Evolutionary conservation across 2,888 invertebrate genomes (phyloP), one percentile per base, ranked within the genome.

Genomic region (Meandrusa payeni): DNA sequence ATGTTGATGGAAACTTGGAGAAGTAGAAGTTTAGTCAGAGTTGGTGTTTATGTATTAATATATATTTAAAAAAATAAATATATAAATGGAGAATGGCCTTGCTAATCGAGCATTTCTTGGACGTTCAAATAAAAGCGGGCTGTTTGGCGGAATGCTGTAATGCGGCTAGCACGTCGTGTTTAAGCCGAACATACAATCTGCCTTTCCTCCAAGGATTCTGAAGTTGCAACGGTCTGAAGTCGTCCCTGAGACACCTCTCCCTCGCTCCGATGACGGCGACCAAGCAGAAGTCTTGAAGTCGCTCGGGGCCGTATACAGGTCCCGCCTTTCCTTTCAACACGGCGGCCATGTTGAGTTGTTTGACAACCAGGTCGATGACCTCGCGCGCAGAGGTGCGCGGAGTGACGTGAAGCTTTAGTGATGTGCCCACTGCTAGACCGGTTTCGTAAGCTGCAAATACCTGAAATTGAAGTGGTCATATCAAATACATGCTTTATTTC

Each of bases 161-260:
- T 7, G 96, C 96, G 15, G 96, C 96, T 29, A 96, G 82, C 2
- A 96, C 93, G 63, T 96, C 96, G 62, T 96, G 95, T 72, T 96
- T 97, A 70, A 95, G 94, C 36, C 98, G 89, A 2, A 99, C 97
- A 76, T 96, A 98, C 48, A 99, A 83, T 44, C 97, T 90, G 0
- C 98, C 98, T 68, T 95, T 96, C 51, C 95, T 93, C 98, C 98
- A 98, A 0, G 98, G 98, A 75, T 97, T 97, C 73, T 98, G 97
- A 40, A 99, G 87, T 59, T 96, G 95, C 10, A 99, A 87, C 0
- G 97, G 97, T 61, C 95, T 94, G 72, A 97, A 98, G 72, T 98
- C 98, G 65, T 98, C 97, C 2, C 97, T 87, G 3, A 99, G 89
- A 64, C 98, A 97, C 45, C 98, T 90, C 67, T 99, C 98, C 19